Evolutionary conservation across 2,797 vertebrate species (phyloP), one percentile per base, ranked within the genome.

Genomic region (Myripristis jacobus): DNA sequence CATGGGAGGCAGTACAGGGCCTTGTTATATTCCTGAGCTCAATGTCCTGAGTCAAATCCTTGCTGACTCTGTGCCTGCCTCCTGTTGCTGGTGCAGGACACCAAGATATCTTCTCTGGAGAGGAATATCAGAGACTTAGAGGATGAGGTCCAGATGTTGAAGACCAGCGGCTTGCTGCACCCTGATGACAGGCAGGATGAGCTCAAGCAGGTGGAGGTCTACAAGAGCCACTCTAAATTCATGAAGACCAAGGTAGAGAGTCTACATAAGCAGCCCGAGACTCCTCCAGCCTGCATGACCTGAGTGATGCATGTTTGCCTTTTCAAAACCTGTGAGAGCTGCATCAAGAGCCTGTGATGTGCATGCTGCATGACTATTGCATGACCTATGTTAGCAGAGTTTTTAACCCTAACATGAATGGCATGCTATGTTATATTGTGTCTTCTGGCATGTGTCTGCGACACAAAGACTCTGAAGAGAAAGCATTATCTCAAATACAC

Each of bases 141-240:
- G 93, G 98, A 99, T 92, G 98, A 99, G 89, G 96, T 99, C 92
- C 98, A 99, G 94, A 97, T 98, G 96, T 89, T 99, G 85, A 99
- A 98, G 93, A 96, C 96, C 77, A 97, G 95, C 43, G 96, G 97
- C 87, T 88, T 97, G 85, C 89, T 98, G 82, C 96, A 96, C 77
- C 91, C 94, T 2, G 96, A 98, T 47, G 96, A 96, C 79, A 92
- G 96, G 6, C 96, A 97, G 72, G 95, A 97, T 77, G 97, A 97
- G 88, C 95, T 98, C 89, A 98, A 97, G 90, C 97, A 99, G 90
- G 96, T 97, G 92, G 98, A 99, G 85, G 95, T 98, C 94, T 99
- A 98, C 94, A 99, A 98, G 94, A 99, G 96, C 93, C 98, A 99
- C 88, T 96, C 97, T 76, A 99, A 97, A 94, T 99, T 99, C 92